phyloP scores from a whole-genome alignment of 2,797 vertebrate genomes.

The Scyliorhinus canicula region DNA sequence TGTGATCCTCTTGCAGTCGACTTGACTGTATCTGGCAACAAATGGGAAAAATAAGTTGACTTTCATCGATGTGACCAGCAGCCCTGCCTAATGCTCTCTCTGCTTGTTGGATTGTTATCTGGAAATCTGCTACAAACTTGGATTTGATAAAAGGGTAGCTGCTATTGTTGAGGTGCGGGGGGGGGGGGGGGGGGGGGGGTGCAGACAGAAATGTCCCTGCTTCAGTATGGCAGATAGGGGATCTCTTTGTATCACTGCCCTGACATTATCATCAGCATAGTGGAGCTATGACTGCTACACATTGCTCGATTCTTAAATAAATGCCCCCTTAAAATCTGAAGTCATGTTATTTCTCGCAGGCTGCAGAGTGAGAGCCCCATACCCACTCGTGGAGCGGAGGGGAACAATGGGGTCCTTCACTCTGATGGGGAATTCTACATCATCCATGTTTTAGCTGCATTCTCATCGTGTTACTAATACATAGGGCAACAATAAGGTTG shows the following conservation, averaged over 20 bases:
- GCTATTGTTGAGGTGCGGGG: no score
- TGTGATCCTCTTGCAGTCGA: not conserved
- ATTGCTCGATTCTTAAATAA: not conserved
- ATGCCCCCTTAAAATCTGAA: not conserved
- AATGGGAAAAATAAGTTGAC: not conserved
- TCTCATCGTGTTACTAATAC: constrained; percentile 25
- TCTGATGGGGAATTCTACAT: not conserved
- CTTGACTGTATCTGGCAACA: not conserved
- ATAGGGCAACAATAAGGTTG: constrained; percentile 34
- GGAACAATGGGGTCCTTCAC: constrained; percentile 28
- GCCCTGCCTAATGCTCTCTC: not conserved
- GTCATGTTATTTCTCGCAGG: not conserved
- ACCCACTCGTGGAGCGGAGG: not conserved
- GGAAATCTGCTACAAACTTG: not conserved
- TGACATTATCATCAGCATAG: not conserved
- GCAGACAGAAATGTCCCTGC: not conserved
- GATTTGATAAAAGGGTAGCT: not conserved
- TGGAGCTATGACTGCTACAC: not conserved
- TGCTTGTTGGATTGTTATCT: not conserved
- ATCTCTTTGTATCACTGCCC: not conserved
- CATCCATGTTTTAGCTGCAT: constrained; percentile 12
- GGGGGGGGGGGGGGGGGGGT: no score
- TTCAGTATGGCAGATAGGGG: not conserved
- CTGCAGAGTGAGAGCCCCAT: not conserved
- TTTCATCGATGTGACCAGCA: not conserved